Base-by-base conservation (phyloP, 2,888 invertebrate genomes). In the Drosophila hamatofila region DNA sequence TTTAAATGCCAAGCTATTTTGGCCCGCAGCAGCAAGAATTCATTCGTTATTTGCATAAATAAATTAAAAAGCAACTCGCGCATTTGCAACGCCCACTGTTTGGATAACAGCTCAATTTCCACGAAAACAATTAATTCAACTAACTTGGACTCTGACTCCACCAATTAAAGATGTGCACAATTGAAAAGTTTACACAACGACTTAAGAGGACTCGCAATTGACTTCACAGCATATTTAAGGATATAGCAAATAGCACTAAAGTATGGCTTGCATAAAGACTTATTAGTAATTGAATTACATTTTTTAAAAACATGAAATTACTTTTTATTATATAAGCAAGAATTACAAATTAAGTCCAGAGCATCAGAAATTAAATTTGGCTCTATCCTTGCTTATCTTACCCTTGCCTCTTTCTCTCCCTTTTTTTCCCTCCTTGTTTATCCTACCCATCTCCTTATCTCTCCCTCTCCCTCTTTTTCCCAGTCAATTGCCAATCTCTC, bases 111-210 rank as follows among this genome's bases (percentile, higher is more conserved):
- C 79, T 86, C 79, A 81, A 85, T 86, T 84, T 86, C 67, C 73
- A 64, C 58, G 39, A 81, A 72, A 80, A 68, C 63, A 85, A 83
- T 84, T 83, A 85, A 80, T 69, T 83, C 73, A 66, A 72, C 71
- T 78, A 70, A 64, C 37, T 8, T 14, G 27, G 2, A 12, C 46
- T 25, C 51, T 23, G 42, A 12, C 57, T 39, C 30, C 21, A 49
- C 39, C 55, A 41, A 39, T 66, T 83, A 75, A 89, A 86, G 88
- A 84, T 80, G 76, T 89, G 83, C 80, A 89, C 81, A 86, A 73
- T 78, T 80, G 63, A 59, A 80, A 84, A 70, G 62, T 60, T 63
- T 57, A 48, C 55, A 23, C 56, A 46, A 48, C 39, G n/a, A 54
- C 57, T 56, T 71, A 56, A 41, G 18, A 44, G 58, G 68, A 55